A percentile compares a stretch with the other conserved stretches of the same genome.
Evolutionary conservation across 2,888 invertebrate genomes (phyloP).

Genomic region (Tenthredo notha): DNA sequence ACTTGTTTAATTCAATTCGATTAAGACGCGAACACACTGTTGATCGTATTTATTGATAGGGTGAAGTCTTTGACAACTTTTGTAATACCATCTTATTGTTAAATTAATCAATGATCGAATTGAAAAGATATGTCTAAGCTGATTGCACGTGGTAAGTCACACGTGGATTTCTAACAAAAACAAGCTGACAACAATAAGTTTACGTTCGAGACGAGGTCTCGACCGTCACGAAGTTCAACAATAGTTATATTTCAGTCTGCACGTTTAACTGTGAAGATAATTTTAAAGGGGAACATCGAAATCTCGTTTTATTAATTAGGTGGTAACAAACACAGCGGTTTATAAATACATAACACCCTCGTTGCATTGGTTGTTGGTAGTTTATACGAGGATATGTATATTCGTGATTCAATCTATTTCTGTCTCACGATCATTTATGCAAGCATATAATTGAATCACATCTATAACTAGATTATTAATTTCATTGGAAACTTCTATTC

Average conservation of each 20-base stretch:
- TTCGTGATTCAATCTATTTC: neutral
- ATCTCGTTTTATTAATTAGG: neutral
- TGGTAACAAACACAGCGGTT: neutral
- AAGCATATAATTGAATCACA: neutral
- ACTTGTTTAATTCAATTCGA: neutral
- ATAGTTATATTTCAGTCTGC: neutral
- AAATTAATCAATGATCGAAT: neutral
- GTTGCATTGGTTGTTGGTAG: neutral
- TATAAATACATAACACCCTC: neutral
- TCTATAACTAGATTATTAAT: neutral
- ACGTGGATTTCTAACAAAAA: conserved; percentile 4
- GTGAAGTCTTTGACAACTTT: neutral
- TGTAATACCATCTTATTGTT: neutral
- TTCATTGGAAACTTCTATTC: neutral
- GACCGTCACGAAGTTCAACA: neutral
- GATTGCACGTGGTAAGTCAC: neutral
- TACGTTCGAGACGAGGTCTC: neutral
- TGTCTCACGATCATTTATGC: neutral
- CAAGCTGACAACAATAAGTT: neutral
- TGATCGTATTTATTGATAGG: neutral
- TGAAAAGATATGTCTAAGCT: neutral
- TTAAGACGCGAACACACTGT: neutral
- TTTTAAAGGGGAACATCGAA: neutral
- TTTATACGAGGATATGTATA: neutral
- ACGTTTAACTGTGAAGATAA: neutral